These are phyloP conservation scores for Plebejus argus DNA, from an alignment of 2,888 invertebrate genomes.

Conservation along the genomic window DNA sequence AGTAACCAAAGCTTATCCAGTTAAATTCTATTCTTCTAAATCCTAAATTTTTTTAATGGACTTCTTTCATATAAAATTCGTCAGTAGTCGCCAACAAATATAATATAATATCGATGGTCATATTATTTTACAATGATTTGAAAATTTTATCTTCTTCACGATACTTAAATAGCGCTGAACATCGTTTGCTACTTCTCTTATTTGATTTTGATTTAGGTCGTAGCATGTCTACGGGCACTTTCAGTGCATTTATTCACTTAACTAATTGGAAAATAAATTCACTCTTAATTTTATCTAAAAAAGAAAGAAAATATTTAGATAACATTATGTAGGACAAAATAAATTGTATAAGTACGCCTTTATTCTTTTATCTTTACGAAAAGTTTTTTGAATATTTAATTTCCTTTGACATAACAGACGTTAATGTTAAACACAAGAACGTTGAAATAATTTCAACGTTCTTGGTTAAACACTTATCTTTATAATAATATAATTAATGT, in stretches of 20 bases:
- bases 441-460: too few relatives aligned
- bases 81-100: too few relatives aligned
- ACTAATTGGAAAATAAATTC: background rate
- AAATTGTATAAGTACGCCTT: background rate
- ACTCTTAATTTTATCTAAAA: background rate
- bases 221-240: background rate
- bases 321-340: background rate
- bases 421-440: background rate
- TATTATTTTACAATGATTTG: background rate
- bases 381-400: background rate
- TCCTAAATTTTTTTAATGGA: too few relatives aligned
- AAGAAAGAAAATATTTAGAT: background rate
- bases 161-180: slow-evolving; percentile 5
- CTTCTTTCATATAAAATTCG: too few relatives aligned
- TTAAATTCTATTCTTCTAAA: too few relatives aligned
- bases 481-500: background rate
- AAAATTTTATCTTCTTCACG: background rate
- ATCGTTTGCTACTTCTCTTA: slow-evolving; percentile 26
- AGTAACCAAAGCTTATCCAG: too few relatives aligned
- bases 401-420: background rate
- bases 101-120: too few relatives aligned
- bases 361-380: background rate
- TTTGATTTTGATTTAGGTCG: slow-evolving; percentile 8
- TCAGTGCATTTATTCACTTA: slow-evolving; percentile 11
- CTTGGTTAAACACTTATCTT: too few relatives aligned